phyloP scores from a whole-genome alignment of 2,888 invertebrate species.

The Capitulum mitella region DNA sequence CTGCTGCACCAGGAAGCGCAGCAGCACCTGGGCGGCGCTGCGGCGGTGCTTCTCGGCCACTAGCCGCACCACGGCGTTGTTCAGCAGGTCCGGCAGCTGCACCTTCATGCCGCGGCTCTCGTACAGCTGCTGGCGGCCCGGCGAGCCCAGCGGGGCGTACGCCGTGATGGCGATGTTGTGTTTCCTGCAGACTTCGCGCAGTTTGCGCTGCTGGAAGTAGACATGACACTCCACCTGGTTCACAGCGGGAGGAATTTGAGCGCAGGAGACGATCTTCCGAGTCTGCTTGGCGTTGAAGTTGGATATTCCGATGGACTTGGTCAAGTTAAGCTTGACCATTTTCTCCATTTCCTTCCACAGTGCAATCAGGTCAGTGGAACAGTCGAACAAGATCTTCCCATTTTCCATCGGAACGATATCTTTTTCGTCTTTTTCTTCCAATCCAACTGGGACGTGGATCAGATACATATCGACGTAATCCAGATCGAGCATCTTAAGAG shows the following conservation, averaged over 20 bases:
- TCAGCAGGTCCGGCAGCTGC: conserved; percentile 54
- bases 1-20: conserved; percentile 43
- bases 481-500: conserved; percentile 61
- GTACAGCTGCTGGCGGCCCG: conserved; percentile 39
- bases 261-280: conserved; percentile 54
- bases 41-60: conserved; percentile 45
- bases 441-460: conserved; percentile 66
- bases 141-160: conserved; percentile 46
- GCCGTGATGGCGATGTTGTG: conserved; percentile 52
- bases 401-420: conserved; percentile 60
- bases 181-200: conserved; percentile 54
- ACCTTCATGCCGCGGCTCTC: background rate
- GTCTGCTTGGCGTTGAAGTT: conserved; percentile 73
- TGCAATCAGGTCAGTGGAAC: conserved; percentile 59
- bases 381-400: conserved; percentile 49
- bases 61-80: conserved; percentile 53
- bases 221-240: conserved; percentile 64
- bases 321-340: conserved; percentile 58
- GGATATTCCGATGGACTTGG: conserved; percentile 74
- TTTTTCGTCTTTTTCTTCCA: conserved; percentile 53
- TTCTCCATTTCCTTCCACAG: conserved; percentile 66
- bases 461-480: conserved; percentile 77
- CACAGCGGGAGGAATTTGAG: conserved; percentile 56
- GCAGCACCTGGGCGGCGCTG: conserved; percentile 38
- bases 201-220: conserved; percentile 62